Conservation (phyloP, 2,888 invertebrate species). For the Caenorhabditis sp. region DNA sequence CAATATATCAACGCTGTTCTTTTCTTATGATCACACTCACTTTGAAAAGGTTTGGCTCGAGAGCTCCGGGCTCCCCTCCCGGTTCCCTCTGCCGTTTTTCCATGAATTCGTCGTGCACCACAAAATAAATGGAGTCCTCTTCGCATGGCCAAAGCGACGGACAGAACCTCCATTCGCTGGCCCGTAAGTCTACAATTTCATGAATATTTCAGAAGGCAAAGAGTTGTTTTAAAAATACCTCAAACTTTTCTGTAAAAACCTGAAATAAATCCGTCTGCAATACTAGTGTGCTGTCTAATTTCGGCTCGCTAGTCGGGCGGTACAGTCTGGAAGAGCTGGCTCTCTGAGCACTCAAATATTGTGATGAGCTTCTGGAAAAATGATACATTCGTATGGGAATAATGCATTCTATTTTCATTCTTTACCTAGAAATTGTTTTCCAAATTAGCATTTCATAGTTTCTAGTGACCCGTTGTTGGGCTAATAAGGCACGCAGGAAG, state of each 20-base stretch:
- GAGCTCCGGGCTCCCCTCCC: slow-evolving; percentile 5
- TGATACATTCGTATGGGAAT: neutral
- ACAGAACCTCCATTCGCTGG: slow-evolving; percentile 62
- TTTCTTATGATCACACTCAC: neutral
- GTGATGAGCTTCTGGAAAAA: slow-evolving; percentile 18
- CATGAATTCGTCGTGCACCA: slow-evolving; percentile 55
- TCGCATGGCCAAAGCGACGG: slow-evolving; percentile 47
- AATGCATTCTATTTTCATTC: neutral
- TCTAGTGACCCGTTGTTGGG: slow-evolving; percentile 50
- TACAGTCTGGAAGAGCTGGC: slow-evolving; percentile 40
- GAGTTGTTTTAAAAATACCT: slow-evolving; percentile 18
- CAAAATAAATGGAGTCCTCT: slow-evolving; percentile 59
- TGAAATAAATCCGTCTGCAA: slow-evolving; percentile 56
- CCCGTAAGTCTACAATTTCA: slow-evolving; percentile 55
- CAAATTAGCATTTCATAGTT: slow-evolving; percentile 60
- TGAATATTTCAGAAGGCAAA: no score
- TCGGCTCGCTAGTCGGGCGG: slow-evolving; percentile 60
- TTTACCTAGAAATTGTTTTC: slow-evolving; percentile 28
- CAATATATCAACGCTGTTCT: no score
- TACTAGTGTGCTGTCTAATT: slow-evolving; percentile 49
- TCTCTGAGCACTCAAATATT: slow-evolving; percentile 19
- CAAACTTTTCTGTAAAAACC: slow-evolving; percentile 54
- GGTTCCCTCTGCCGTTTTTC: slow-evolving; percentile 33
- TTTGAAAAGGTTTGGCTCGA: slow-evolving; percentile 50
- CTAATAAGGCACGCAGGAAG: slow-evolving; percentile 57